Evolutionary conservation across 2,888 invertebrate species (phyloP).

Genomic region (Cephus runcator): DNA sequence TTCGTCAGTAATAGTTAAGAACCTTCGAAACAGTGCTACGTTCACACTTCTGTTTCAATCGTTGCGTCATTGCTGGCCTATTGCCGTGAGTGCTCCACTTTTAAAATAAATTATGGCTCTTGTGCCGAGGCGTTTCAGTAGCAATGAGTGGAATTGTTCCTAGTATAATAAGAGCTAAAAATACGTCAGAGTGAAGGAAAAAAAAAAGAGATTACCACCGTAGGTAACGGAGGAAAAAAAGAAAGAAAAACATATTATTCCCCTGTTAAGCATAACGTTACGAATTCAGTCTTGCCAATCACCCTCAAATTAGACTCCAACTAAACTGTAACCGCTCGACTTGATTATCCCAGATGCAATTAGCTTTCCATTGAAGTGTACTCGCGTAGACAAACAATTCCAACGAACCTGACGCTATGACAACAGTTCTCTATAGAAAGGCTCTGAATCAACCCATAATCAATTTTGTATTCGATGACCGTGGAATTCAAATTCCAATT

Average conservation of each 20-base stretch:
- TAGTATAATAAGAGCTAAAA: not conserved
- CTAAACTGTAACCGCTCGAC: conserved; percentile 32
- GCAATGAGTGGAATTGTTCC: not conserved
- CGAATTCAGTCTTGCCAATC: not conserved
- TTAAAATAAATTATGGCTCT: not conserved
- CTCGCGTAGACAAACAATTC: conserved; percentile 8
- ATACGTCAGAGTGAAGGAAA: not conserved
- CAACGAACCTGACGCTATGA: not conserved
- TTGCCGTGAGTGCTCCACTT: not conserved
- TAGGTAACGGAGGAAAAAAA: not conserved
- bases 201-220: not conserved
- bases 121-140: not conserved
- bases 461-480: conserved; percentile 42
- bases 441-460: conserved; percentile 51
- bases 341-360: conserved; percentile 42
- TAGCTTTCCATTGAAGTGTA: conserved; percentile 42
- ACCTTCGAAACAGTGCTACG: not conserved
- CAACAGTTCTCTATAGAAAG: conserved; percentile 36
- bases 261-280: not conserved
- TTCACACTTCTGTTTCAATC: not conserved
- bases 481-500: not conserved
- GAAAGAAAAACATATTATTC: not conserved
- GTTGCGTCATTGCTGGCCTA: not conserved
- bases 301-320: conserved; percentile 13
- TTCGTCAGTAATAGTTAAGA: not conserved